phyloP scores from a whole-genome alignment of 2,888 invertebrate species.

The Sabellastarte sp. region DNA sequence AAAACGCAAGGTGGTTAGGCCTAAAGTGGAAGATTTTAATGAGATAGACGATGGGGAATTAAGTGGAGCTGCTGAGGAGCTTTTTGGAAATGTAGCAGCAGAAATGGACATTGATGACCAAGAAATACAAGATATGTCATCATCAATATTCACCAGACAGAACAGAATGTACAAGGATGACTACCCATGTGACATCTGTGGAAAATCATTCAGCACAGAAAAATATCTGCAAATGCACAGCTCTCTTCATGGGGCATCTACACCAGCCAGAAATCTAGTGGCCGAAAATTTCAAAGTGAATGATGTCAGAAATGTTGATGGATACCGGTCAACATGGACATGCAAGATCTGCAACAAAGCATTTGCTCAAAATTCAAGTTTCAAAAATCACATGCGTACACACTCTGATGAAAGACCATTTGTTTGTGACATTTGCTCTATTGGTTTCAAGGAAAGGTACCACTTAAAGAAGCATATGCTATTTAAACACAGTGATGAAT shows the following conservation, averaged over 20 bases:
- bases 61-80: background rate
- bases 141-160: background rate
- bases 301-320: constrained; percentile 6
- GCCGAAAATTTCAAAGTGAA: constrained; percentile 1
- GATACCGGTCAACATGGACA: constrained; percentile 24
- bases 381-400: constrained; percentile 35
- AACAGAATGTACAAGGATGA: background rate
- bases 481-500: constrained; percentile 33
- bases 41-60: background rate
- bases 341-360: constrained; percentile 32
- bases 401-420: constrained; percentile 35
- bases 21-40: background rate
- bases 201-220: background rate
- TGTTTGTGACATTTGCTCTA: constrained; percentile 32
- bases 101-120: background rate
- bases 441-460: constrained; percentile 35
- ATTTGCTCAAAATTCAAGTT: constrained; percentile 35
- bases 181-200: constrained; percentile 1
- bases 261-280: background rate
- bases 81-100: background rate
- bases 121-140: background rate
- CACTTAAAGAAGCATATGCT: constrained; percentile 35
- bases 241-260: background rate
- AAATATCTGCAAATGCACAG: background rate
- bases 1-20: background rate